A percentile compares a stretch with the other conserved stretches of the same genome.
These are phyloP conservation scores for Leptopterna dolabrata DNA, from an alignment of 2,888 invertebrate species.

Conservation along the genomic window DNA sequence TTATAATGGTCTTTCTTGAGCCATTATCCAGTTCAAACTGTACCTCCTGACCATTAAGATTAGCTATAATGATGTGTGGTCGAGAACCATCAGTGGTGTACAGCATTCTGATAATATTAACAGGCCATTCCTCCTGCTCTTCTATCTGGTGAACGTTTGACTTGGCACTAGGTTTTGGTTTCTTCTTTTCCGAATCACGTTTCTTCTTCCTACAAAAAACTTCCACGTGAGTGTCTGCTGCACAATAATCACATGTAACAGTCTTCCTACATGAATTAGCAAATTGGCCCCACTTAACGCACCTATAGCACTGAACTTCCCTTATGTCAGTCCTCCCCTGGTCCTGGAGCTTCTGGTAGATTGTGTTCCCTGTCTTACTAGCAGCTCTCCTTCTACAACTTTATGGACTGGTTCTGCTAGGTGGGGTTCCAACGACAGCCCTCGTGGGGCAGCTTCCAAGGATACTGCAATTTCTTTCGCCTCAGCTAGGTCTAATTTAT, in stretches of 20 bases:
- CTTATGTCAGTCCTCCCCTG: not conserved
- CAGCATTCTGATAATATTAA: not conserved
- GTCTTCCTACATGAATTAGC: not conserved
- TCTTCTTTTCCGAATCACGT: slow-evolving; percentile 7
- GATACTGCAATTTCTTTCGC: too few relatives aligned
- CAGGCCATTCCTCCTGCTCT: not conserved
- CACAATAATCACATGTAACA: not conserved
- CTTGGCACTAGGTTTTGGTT: not conserved
- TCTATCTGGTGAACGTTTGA: too few relatives aligned
- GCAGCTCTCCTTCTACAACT: not conserved
- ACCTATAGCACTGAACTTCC: not conserved
- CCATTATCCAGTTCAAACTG: too few relatives aligned
- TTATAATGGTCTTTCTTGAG: too few relatives aligned
- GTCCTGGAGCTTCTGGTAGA: not conserved
- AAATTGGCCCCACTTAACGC: not conserved
- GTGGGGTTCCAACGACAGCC: too few relatives aligned
- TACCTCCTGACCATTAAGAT: too few relatives aligned
- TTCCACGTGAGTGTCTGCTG: not conserved
- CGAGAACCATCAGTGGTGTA: not conserved
- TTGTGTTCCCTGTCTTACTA: not conserved
- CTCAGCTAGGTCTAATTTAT: not conserved
- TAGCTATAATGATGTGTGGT: too few relatives aligned
- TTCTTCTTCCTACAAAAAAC: not conserved
- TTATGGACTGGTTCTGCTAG: too few relatives aligned
- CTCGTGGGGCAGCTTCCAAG: too few relatives aligned